These are phyloP conservation scores for Lonchura striata DNA, from an alignment of 2,113 vertebrate species.

Conservation along the genomic window DNA sequence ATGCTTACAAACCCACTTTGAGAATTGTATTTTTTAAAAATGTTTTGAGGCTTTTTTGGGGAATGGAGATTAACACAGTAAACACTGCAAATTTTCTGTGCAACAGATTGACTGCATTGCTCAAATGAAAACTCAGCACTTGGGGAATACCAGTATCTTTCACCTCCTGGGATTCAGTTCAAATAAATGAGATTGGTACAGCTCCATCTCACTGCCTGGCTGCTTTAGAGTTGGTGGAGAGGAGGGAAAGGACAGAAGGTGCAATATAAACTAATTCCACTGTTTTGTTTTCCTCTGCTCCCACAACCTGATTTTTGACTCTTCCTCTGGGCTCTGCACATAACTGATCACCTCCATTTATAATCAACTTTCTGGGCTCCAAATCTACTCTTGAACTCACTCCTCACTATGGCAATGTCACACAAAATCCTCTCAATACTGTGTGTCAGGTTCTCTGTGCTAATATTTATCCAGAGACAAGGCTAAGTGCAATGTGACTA, in stretches of 20 bases:
- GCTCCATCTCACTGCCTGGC: not conserved
- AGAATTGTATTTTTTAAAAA: rapidly evolving
- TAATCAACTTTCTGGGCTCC: not conserved
- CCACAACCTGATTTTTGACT: not conserved
- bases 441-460: not conserved
- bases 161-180: not conserved
- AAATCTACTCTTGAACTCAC: not conserved
- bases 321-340: not conserved
- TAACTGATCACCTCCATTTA: not conserved
- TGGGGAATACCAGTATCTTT: not conserved
- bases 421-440: not conserved
- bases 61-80: not conserved
- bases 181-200: not conserved
- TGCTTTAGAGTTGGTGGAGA: not conserved
- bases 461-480: not conserved
- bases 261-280: not conserved
- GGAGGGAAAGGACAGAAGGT: not conserved
- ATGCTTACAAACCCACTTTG: not conserved
- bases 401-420: not conserved
- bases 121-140: not conserved
- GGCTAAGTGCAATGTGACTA: not conserved
- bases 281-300: not conserved
- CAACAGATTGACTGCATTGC: not conserved
- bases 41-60: not conserved
- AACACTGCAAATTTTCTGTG: not conserved